Evolutionary conservation across 2,888 invertebrate species (phyloP).

Genomic region (Heliothis peltigera): DNA sequence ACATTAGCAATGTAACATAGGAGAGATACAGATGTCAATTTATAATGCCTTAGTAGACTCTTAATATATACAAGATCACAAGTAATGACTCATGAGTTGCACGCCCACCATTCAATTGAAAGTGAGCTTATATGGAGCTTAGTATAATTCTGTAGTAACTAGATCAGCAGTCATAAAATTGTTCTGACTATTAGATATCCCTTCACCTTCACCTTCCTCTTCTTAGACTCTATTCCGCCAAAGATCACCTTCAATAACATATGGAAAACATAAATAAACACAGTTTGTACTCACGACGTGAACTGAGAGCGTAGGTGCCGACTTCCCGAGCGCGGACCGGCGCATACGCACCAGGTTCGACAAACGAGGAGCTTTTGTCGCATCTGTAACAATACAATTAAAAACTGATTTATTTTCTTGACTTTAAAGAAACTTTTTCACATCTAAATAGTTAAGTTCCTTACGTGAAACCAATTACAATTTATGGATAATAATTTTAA

Average conservation of each 20-base stretch:
- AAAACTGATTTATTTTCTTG: background rate
- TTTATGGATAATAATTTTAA: too few species aligned
- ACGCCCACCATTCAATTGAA: constrained; percentile 41
- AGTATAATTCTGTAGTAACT: background rate
- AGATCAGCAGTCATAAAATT: too few species aligned
- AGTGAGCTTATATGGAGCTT: constrained; percentile 27
- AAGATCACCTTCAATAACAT: background rate
- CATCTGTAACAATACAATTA: constrained; percentile 75
- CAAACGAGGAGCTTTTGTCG: constrained; percentile 82
- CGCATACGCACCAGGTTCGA: constrained; percentile 96
- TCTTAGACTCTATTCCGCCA: background rate
- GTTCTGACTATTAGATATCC: too few species aligned
- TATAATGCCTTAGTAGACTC: constrained; percentile 3
- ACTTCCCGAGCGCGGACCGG: constrained; percentile 96
- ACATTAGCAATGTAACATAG: background rate
- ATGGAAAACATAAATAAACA: background rate
- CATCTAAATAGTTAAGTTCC: background rate
- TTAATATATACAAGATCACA: constrained; percentile 23
- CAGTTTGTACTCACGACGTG: constrained; percentile 90
- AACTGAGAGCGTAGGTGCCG: constrained; percentile 96
- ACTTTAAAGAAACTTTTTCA: background rate
- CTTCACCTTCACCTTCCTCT: background rate
- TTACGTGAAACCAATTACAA: too few species aligned
- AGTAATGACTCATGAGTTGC: constrained; percentile 29
- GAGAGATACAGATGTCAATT: constrained; percentile 32